phyloP scores from a whole-genome alignment of 2,113 vertebrate species.

The Calyptommatus sinebrachiatus region DNA sequence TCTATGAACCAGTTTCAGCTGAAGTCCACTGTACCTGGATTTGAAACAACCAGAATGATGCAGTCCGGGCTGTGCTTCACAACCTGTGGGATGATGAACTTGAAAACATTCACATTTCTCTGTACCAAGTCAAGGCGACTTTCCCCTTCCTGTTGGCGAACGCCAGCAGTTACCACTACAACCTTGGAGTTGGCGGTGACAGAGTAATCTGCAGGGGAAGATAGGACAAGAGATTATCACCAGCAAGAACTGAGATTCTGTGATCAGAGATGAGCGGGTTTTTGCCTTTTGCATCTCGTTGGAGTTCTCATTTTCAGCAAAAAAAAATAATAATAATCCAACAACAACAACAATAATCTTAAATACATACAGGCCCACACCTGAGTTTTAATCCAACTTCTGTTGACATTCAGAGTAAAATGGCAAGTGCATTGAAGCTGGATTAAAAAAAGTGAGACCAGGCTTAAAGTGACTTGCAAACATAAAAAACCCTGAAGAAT shows the following conservation, averaged over 20 bases:
- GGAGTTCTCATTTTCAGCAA: not conserved
- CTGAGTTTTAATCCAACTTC: too few relatives aligned
- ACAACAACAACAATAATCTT: too few relatives aligned
- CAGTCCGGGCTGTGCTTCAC: conserved; percentile 92
- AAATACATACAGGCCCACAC: too few relatives aligned
- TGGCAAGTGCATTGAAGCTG: too few relatives aligned
- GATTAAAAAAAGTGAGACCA: too few relatives aligned
- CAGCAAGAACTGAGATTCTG: rapidly evolving
- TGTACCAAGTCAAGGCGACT: conserved; percentile 94
- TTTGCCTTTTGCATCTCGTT: not conserved
- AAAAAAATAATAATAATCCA: too few relatives aligned
- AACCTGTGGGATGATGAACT: conserved; percentile 91
- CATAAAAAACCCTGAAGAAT: too few relatives aligned
- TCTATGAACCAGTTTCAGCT: rapidly evolving
- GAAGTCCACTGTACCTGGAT: conserved; percentile 78
- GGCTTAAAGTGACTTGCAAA: too few relatives aligned
- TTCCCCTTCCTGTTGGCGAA: conserved; percentile 96
- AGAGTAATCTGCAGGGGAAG: conserved; percentile 79
- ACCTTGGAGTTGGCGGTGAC: conserved; percentile 92
- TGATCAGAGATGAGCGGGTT: not conserved
- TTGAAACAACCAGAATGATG: conserved; percentile 92
- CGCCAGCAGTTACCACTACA: conserved; percentile 92
- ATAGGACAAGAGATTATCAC: not conserved
- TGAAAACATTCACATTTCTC: conserved; percentile 96
- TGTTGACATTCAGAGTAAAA: too few relatives aligned